phyloP scores from a whole-genome alignment of 2,113 vertebrate species.

The Eclectus roratus region DNA sequence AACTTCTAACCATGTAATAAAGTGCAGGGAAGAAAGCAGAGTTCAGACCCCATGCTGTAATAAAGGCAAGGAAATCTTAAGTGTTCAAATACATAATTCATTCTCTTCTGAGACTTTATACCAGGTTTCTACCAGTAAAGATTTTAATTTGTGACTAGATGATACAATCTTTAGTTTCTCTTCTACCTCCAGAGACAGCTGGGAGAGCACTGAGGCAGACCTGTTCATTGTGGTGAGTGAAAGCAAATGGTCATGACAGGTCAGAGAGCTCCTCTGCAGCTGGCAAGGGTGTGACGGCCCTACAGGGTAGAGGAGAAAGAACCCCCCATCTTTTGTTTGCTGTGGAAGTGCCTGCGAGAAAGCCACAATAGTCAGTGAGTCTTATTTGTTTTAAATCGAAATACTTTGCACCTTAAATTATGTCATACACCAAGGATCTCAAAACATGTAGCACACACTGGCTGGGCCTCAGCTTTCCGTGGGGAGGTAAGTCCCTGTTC shows the following conservation, averaged over 20 bases:
- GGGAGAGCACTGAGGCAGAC: background rate
- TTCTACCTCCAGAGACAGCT: background rate
- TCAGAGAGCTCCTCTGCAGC: background rate
- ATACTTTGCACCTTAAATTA: background rate
- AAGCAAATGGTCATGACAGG: background rate
- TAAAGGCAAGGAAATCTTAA: constrained; percentile 71
- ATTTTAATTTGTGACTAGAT: constrained; percentile 63
- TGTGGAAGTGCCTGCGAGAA: background rate
- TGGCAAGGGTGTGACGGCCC: background rate
- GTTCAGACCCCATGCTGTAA: constrained; percentile 71
- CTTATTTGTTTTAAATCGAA: background rate
- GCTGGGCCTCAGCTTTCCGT: background rate
- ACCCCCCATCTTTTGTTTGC: background rate
- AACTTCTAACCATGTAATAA: constrained; percentile 76
- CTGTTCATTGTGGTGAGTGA: background rate
- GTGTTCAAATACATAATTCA: constrained; percentile 74
- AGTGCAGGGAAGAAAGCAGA: constrained; percentile 68
- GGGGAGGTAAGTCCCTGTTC: background rate
- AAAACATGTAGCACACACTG: background rate
- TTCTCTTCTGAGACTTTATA: constrained; percentile 61
- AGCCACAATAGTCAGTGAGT: background rate
- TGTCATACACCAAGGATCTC: background rate
- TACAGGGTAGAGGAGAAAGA: background rate
- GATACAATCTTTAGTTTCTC: constrained; percentile 3
- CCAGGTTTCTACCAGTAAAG: constrained; percentile 44